phyloP scores from a whole-genome alignment of 1,140 invertebrate species.

The Rhagoletis zephyria region DNA sequence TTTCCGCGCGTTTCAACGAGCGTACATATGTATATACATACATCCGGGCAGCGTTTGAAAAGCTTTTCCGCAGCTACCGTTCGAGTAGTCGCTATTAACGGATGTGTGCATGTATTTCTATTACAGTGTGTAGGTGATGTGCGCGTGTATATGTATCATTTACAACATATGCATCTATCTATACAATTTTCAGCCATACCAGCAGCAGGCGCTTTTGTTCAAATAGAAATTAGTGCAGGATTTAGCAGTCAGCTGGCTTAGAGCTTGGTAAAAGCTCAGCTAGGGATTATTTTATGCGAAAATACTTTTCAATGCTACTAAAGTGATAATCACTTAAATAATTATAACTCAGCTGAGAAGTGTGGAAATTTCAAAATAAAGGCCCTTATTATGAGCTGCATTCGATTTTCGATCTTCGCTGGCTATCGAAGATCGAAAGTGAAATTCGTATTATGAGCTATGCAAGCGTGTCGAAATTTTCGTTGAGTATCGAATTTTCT shows the following conservation, averaged over 20 bases:
- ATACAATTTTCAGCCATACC: background rate
- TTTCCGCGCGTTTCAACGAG: background rate
- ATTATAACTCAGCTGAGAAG: background rate
- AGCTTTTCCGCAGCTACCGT: background rate
- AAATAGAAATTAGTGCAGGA: conserved; percentile 27
- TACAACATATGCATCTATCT: no score
- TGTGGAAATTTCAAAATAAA: background rate
- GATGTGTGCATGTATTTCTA: background rate
- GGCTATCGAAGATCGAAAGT: no score
- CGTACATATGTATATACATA: background rate
- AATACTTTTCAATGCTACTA: background rate
- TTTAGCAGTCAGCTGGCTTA: background rate
- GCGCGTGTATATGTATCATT: no score
- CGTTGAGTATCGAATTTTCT: no score
- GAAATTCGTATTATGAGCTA: no score
- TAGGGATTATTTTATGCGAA: background rate
- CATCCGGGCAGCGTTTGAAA: background rate
- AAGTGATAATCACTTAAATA: conserved; percentile 3
- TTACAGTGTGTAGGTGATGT: no score
- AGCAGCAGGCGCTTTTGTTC: background rate
- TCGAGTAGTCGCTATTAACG: background rate
- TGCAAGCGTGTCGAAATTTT: no score
- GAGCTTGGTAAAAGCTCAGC: background rate
- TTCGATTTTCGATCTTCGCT: no score
- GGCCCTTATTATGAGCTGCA: no score